Evolutionary conservation across 2,888 invertebrate species (phyloP).

Genomic region (Dichetophora obliterata): DNA sequence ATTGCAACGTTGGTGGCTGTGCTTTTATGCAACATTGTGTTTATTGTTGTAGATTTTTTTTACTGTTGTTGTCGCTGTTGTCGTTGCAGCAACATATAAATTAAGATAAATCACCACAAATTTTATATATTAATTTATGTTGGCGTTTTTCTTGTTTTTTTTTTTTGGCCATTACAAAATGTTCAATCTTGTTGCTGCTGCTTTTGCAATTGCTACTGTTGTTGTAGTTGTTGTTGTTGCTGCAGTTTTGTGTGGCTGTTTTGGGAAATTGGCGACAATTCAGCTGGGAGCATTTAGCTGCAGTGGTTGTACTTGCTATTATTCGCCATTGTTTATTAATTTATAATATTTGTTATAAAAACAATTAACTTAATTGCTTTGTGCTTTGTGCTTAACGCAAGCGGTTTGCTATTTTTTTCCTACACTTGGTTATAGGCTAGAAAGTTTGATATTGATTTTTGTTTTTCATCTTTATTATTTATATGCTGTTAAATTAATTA

Average conservation of each 20-base stretch:
- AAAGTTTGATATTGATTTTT: neutral
- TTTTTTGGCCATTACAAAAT: neutral
- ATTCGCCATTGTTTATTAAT: slow-evolving; percentile 27
- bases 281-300: slow-evolving; percentile 43
- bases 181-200: slow-evolving; percentile 29
- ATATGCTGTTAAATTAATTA: slow-evolving; percentile 23
- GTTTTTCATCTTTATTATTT: neutral
- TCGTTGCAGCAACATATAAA: slow-evolving; percentile 66
- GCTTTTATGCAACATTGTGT: neutral
- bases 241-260: slow-evolving; percentile 23
- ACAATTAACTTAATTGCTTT: slow-evolving; percentile 34
- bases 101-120: slow-evolving; percentile 69
- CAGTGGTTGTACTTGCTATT: slow-evolving; percentile 47
- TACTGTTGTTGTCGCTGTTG: slow-evolving; percentile 11
- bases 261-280: neutral
- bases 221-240: neutral
- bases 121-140: slow-evolving; percentile 63
- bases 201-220: too few species aligned
- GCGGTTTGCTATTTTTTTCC: neutral
- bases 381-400: slow-evolving; percentile 3
- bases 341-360: slow-evolving; percentile 23
- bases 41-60: neutral
- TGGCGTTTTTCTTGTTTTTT: slow-evolving; percentile 6
- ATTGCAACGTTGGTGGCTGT: neutral
- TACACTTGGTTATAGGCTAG: neutral